phyloP scores from a whole-genome alignment of 2,113 vertebrate species.

The Micronycteris hirsuta region DNA sequence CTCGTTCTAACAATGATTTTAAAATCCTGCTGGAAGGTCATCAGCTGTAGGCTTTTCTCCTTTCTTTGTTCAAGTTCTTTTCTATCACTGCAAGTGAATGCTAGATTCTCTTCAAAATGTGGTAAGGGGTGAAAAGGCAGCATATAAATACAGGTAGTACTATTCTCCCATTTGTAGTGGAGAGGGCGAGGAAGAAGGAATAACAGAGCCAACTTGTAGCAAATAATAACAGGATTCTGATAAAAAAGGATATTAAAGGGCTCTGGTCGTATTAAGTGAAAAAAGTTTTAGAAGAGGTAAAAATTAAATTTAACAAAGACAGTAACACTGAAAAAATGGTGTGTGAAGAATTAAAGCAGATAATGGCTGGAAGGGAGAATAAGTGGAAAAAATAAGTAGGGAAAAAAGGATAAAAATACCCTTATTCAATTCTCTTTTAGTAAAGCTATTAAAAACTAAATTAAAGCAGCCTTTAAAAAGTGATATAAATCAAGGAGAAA shows the following conservation, averaged over 20 bases:
- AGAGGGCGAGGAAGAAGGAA: not conserved
- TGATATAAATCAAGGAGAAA: conserved; percentile 8
- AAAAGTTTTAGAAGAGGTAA: not conserved
- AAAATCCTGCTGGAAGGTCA: conserved; percentile 17
- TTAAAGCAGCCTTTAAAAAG: not conserved
- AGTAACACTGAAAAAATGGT: conserved; percentile 10
- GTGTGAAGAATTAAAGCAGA: conserved; percentile 8
- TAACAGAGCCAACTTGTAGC: not conserved
- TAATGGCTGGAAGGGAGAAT: not conserved
- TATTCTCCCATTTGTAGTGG: conserved; percentile 40
- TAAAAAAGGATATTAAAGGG: conserved; percentile 52
- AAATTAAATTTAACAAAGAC: conserved; percentile 63
- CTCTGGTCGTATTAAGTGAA: conserved; percentile 9
- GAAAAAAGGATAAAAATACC: not conserved
- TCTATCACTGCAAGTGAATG: not conserved
- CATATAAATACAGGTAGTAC: not conserved
- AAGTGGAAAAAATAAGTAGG: not conserved
- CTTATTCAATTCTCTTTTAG: not conserved
- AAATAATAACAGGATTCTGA: conserved; percentile 39
- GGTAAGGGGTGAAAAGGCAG: not conserved
- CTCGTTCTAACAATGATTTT: conserved; percentile 29
- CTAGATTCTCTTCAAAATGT: conserved; percentile 43
- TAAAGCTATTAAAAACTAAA: conserved; percentile 8
- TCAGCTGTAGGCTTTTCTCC: not conserved
- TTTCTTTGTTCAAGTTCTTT: conserved; percentile 52